phyloP scores from a whole-genome alignment of 1,140 invertebrate genomes.

The Cyclina sinensis region DNA sequence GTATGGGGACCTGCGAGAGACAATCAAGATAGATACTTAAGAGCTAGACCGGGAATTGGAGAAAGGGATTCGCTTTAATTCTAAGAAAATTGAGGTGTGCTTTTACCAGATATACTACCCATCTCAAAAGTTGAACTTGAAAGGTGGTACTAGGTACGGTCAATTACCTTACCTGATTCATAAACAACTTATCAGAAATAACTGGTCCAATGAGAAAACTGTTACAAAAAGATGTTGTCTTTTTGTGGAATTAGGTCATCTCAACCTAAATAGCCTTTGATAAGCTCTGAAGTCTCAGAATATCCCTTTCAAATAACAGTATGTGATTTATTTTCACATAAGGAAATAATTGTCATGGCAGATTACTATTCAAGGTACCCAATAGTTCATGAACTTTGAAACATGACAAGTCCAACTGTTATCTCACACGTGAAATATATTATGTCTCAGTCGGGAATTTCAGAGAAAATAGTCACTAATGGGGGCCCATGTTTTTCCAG shows the following conservation, averaged over 20 bases:
- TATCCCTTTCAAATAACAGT: conserved; percentile 39
- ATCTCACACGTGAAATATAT: conserved; percentile 21
- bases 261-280: conserved; percentile 46
- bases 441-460: conserved; percentile 50
- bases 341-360: conserved; percentile 18
- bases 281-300: conserved; percentile 46
- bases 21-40: no score
- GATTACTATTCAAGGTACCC: conserved; percentile 60
- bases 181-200: no score
- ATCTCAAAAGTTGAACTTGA: no score
- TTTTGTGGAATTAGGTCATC: not conserved
- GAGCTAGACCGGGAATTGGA: no score
- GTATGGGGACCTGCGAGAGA: no score
- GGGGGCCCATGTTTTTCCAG: conserved; percentile 27
- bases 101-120: no score
- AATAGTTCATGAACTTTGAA: conserved; percentile 18
- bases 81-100: no score
- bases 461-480: conserved; percentile 2
- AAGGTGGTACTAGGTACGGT: no score
- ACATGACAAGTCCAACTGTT: conserved; percentile 26
- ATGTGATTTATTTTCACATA: conserved; percentile 1
- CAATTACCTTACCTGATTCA: no score
- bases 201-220: no score
- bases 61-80: no score
- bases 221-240: no score